phyloP scores from a whole-genome alignment of 2,113 vertebrate genomes.

The Syngnathus typhle region DNA sequence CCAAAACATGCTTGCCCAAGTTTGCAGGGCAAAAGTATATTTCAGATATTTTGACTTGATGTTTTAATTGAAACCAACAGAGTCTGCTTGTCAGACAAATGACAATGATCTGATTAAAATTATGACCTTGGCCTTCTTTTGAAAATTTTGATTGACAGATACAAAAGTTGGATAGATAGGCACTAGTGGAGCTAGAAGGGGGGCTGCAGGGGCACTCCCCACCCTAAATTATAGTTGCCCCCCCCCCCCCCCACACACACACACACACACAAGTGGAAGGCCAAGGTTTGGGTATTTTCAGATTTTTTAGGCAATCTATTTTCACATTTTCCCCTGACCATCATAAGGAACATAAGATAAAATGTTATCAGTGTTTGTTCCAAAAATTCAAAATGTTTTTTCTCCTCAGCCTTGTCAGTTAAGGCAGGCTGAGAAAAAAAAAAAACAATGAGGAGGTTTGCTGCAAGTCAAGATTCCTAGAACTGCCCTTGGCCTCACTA shows the following conservation, averaged over 20 bases:
- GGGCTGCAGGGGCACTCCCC: too few relatives aligned
- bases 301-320: too few relatives aligned
- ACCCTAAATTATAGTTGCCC: too few relatives aligned
- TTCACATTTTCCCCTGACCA: too few relatives aligned
- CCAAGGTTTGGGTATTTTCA: too few relatives aligned
- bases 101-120: not conserved
- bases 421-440: conserved; percentile 37
- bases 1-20: not conserved
- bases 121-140: not conserved
- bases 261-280: too few relatives aligned
- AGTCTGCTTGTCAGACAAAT: too few relatives aligned
- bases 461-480: conserved; percentile 25
- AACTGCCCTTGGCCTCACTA: conserved; percentile 24
- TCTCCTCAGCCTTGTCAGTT: conserved; percentile 5
- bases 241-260: too few relatives aligned
- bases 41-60: not conserved
- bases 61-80: not conserved
- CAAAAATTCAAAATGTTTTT: not conserved
- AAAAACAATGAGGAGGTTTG: conserved; percentile 16
- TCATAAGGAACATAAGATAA: too few relatives aligned
- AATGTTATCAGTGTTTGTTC: too few relatives aligned
- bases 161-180: not conserved
- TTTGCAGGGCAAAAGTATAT: not conserved
- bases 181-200: not conserved
- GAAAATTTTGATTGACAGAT: not conserved